Conservation (phyloP, 2,797 vertebrate species). For the Anguilla obscura region DNA sequence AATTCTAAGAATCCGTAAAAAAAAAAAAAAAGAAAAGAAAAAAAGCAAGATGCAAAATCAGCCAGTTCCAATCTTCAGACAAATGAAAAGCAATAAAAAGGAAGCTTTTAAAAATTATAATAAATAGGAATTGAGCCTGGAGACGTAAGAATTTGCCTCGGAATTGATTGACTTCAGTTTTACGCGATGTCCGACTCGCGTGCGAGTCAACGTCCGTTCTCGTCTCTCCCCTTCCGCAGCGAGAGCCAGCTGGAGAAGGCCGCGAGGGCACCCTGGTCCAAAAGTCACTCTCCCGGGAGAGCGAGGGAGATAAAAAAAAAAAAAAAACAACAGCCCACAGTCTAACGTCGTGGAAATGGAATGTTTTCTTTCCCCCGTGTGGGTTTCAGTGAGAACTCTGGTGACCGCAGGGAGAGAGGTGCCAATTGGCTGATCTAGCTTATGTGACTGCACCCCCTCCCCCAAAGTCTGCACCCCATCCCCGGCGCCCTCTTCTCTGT, state of each 20-base stretch:
- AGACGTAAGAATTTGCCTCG: conserved; percentile 36
- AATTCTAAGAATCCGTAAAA: neutral
- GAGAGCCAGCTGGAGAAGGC: neutral
- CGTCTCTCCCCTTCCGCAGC: neutral
- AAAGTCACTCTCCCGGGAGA: neutral
- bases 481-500: neutral
- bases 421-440: conserved; percentile 41
- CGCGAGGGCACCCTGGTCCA: neutral
- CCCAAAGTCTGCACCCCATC: neutral
- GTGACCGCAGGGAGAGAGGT: conserved; percentile 41
- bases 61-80: neutral
- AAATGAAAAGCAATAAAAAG: conserved; percentile 31
- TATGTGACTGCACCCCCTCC: conserved; percentile 1
- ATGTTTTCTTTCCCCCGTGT: too few relatives aligned
- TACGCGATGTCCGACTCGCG: neutral
- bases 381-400: neutral
- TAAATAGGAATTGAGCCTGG: conserved; percentile 45
- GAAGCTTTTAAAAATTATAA: conserved; percentile 26
- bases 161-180: conserved; percentile 34
- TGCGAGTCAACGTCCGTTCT: neutral
- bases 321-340: neutral
- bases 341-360: neutral
- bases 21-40: neutral
- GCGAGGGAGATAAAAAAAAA: neutral
- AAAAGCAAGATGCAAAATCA: neutral